phyloP scores from a whole-genome alignment of 2,797 vertebrate species.

The Buphagus erythrorhynchus region DNA sequence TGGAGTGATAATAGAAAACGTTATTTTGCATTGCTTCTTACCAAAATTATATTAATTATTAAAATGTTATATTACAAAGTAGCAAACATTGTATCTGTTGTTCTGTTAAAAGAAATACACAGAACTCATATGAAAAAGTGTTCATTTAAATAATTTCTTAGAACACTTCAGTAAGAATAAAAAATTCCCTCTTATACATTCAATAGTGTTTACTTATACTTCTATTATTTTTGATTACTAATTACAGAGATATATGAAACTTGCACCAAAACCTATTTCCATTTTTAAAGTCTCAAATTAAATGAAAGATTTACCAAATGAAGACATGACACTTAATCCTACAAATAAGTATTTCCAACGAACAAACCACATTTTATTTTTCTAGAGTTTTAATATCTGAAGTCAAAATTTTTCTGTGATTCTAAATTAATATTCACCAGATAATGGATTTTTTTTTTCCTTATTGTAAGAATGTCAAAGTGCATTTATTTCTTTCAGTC shows the following conservation, averaged over 20 bases:
- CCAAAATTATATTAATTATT: fast-evolving
- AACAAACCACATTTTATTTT: neutral
- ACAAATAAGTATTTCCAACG: neutral
- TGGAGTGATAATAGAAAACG: neutral
- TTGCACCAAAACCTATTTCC: neutral
- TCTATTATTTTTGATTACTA: neutral
- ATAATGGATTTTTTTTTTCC: neutral
- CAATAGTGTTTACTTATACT: neutral
- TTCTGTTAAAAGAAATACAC: neutral
- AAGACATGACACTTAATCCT: neutral
- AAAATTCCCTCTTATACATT: neutral
- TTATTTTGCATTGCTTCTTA: neutral
- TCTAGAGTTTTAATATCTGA: neutral
- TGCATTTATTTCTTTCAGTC: neutral
- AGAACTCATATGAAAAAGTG: fast-evolving
- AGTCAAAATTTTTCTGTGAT: neutral
- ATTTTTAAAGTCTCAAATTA: neutral
- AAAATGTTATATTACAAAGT: neutral
- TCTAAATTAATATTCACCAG: neutral
- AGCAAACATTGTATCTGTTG: neutral
- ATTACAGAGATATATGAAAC: neutral
- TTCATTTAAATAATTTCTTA: neutral
- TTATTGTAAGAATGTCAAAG: neutral
- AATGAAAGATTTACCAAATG: neutral
- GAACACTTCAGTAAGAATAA: neutral